These are phyloP conservation scores for Propithecus perrieri DNA, from an alignment of 2,797 vertebrate species.

Conservation along the genomic window DNA sequence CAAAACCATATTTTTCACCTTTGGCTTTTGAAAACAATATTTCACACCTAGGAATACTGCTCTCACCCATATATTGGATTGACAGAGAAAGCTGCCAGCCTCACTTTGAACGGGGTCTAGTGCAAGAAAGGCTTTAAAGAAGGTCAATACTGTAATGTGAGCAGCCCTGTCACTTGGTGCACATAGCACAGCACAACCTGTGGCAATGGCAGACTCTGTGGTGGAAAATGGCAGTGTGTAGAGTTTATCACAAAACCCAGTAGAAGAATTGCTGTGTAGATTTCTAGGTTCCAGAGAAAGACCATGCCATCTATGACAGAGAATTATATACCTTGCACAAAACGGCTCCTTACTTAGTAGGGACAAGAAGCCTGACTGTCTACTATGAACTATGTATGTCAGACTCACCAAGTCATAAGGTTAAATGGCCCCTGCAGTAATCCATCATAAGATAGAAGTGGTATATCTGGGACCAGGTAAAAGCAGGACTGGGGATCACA, in stretches of 20 bases:
- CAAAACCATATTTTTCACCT: neutral
- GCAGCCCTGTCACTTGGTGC: neutral
- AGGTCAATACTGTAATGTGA: neutral
- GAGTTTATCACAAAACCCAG: neutral
- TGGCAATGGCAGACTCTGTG: neutral
- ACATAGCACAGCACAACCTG: neutral
- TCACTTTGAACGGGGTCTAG: neutral
- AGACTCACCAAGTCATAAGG: neutral
- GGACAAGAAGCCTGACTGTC: neutral
- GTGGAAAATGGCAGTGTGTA: neutral
- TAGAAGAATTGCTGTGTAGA: neutral
- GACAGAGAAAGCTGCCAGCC: neutral
- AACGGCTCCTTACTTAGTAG: neutral
- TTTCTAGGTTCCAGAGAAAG: neutral
- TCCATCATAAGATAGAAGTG: neutral
- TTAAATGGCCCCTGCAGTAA: neutral
- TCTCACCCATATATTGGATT: neutral
- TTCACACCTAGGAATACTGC: neutral
- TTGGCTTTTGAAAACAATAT: neutral
- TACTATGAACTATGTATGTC: neutral
- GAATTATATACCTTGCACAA: neutral
- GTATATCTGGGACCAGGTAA: neutral
- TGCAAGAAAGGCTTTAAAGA: neutral
- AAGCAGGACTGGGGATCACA: neutral
- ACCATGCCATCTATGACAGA: neutral